Conservation (phyloP, 1,140 invertebrate genomes). For the Dreissena rostriformis region DNA sequence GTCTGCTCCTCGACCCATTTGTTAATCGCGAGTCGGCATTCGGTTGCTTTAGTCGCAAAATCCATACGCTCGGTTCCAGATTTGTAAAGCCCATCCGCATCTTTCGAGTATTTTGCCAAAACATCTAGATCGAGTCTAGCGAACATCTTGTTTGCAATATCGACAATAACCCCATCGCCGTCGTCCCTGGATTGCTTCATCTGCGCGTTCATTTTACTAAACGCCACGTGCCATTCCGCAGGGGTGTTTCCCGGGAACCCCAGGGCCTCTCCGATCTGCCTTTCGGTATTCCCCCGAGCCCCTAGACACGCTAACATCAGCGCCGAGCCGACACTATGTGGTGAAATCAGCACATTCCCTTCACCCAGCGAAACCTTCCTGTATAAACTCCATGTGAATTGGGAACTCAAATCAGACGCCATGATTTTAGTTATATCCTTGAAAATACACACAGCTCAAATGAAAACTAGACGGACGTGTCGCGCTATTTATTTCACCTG, state of each 20-base stretch:
- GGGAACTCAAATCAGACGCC: background rate
- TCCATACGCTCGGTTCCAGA: constrained; percentile 36
- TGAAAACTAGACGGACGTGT: no score
- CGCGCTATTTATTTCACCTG: no score
- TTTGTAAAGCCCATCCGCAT: background rate
- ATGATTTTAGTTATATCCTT: background rate
- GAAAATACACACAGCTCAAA: no score
- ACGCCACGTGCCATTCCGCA: background rate
- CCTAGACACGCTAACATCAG: constrained; percentile 87
- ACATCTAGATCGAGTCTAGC: constrained; percentile 15
- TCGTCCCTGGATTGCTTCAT: constrained; percentile 16
- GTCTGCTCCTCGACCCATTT: constrained; percentile 87
- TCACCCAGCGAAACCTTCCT: background rate
- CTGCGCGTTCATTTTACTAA: constrained; percentile 9
- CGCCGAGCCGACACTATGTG: constrained; percentile 85
- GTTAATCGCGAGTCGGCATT: constrained; percentile 83
- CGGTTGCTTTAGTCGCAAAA: constrained; percentile 34
- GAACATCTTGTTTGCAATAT: constrained; percentile 89
- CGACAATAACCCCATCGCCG: constrained; percentile 85
- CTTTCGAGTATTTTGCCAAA: background rate
- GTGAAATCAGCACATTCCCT: constrained; percentile 85
- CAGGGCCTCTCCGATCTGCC: constrained; percentile 84
- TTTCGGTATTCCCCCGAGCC: constrained; percentile 86
- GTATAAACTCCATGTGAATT: background rate
- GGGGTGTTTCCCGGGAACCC: background rate